phyloP scores from a whole-genome alignment of 2,797 vertebrate species.

The Sitta carolinensis region DNA sequence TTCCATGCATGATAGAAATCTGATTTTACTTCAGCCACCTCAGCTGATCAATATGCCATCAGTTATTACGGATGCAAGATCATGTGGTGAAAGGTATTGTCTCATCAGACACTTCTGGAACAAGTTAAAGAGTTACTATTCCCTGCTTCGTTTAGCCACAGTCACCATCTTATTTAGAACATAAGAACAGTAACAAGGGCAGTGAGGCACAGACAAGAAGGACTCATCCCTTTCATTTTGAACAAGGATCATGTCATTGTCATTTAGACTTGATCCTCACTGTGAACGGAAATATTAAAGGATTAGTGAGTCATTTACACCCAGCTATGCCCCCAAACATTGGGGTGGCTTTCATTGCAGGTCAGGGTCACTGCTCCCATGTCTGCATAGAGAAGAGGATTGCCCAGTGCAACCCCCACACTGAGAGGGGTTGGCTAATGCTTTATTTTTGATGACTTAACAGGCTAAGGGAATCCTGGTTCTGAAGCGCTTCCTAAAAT shows the following conservation, averaged over 20 bases:
- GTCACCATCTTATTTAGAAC: not conserved
- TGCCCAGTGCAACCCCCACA: not conserved
- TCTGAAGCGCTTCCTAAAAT: conserved; percentile 29
- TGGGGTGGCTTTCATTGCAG: conserved; percentile 8
- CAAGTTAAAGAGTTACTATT: not conserved
- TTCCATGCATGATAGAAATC: not conserved
- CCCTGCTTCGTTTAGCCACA: not conserved
- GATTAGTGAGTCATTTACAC: conserved; percentile 68
- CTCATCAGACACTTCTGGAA: not conserved
- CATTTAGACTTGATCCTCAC: conserved; percentile 48
- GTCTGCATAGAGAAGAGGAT: not conserved
- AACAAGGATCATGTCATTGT: conserved; percentile 57
- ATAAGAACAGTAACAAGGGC: not conserved
- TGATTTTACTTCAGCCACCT: not conserved
- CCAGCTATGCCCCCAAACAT: conserved; percentile 31
- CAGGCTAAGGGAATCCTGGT: conserved; percentile 20
- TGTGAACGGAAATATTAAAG: conserved; percentile 62
- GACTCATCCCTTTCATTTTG: not conserved
- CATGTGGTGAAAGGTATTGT: not conserved
- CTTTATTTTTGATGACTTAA: conserved; percentile 26
- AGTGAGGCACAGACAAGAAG: not conserved
- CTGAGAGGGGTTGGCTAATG: not conserved
- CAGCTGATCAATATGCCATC: not conserved
- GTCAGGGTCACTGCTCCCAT: not conserved
- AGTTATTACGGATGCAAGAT: not conserved